Evolutionary conservation across 2,113 vertebrate species (phyloP).

Genomic region (Dromiciops gliroides): DNA sequence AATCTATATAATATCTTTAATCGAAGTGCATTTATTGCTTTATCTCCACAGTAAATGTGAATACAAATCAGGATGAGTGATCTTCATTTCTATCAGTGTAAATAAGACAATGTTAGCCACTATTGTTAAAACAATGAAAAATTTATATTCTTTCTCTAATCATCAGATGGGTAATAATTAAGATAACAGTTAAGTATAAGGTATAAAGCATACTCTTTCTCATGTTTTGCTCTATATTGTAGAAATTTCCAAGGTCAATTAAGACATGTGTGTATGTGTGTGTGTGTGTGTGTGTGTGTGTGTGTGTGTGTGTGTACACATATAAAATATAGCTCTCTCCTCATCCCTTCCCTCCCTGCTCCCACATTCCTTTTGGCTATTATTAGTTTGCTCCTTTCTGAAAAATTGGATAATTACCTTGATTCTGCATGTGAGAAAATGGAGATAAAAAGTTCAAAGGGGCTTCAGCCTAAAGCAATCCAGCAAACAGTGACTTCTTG

Average conservation of each 20-base stretch:
- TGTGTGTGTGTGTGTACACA: no score
- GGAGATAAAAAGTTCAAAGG: background rate
- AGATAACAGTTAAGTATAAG: background rate
- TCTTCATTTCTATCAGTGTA: background rate
- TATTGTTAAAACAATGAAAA: background rate
- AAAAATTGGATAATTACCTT: background rate
- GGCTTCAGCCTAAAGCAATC: background rate
- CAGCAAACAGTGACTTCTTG: background rate
- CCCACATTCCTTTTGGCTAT: background rate
- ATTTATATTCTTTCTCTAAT: constrained; percentile 1
- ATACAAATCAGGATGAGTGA: background rate
- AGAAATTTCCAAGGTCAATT: constrained; percentile 6
- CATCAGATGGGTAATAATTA: background rate
- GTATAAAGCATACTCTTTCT: constrained; percentile 21
- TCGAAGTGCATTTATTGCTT: background rate
- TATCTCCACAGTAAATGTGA: background rate
- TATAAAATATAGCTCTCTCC: background rate
- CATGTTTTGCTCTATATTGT: background rate
- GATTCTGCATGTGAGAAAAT: background rate
- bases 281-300: no score
- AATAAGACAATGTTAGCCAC: background rate
- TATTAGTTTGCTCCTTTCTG: constrained; percentile 8
- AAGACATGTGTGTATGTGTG: no score
- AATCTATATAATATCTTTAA: background rate
- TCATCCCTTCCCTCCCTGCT: background rate